phyloP scores from a whole-genome alignment of 2,797 vertebrate genomes.

The Monodelphis domestica region DNA sequence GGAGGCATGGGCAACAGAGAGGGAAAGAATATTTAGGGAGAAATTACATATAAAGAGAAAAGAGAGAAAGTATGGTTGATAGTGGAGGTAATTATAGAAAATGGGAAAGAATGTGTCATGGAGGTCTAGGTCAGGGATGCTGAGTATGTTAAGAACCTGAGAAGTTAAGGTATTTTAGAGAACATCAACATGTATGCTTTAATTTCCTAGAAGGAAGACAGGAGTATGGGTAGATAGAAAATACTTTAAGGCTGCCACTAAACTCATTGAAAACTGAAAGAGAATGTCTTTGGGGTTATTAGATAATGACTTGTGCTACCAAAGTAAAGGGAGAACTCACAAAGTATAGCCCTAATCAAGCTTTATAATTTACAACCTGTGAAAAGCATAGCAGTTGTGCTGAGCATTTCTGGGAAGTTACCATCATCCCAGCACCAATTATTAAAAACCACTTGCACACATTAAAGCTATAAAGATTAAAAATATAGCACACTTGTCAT shows the following conservation, averaged over 20 bases:
- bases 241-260: not conserved
- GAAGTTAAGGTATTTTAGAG: not conserved
- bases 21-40: not conserved
- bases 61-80: not conserved
- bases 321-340: constrained; percentile 74
- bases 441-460: constrained; percentile 85
- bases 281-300: not conserved
- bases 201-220: not conserved
- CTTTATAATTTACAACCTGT: constrained; percentile 85
- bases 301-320: not conserved
- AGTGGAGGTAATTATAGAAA: not conserved
- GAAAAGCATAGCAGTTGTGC: constrained; percentile 87
- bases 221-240: not conserved
- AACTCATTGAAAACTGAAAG: not conserved
- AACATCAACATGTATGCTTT: not conserved
- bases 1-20: not conserved
- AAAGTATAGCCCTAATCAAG: constrained; percentile 81
- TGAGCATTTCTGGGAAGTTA: constrained; percentile 83
- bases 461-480: constrained; percentile 89
- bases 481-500: constrained; percentile 87
- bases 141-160: not conserved
- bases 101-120: not conserved
- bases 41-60: not conserved
- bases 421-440: constrained; percentile 86
- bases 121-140: not conserved